Conservation (phyloP, 53 echinoderm and acorn worm genomes). For the Pentamera pediparva region DNA sequence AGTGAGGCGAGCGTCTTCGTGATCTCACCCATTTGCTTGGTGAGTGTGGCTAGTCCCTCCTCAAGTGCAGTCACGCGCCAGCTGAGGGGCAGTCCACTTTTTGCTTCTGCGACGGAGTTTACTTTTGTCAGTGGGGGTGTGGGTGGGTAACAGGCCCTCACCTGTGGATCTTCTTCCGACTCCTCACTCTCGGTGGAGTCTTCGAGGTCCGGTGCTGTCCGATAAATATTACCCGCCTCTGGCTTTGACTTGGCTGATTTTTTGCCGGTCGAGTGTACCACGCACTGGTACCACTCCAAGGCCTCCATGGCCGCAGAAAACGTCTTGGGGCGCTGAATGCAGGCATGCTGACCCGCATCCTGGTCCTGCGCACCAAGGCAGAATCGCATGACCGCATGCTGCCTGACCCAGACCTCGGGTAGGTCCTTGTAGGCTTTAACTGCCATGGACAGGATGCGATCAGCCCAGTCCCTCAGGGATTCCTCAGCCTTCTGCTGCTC, state of each 20-base stretch:
- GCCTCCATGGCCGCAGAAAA: conserved; percentile 18
- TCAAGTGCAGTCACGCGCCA: background rate
- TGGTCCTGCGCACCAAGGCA: conserved; percentile 12
- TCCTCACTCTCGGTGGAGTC: too few species aligned
- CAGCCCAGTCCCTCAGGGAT: too few species aligned
- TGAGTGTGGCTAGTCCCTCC: background rate
- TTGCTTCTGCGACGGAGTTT: too few species aligned
- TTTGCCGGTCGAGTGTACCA: background rate
- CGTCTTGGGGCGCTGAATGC: too few species aligned
- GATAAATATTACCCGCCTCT: too few species aligned
- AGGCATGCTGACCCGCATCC: too few species aligned
- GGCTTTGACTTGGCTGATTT: background rate
- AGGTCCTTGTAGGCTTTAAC: too few species aligned
- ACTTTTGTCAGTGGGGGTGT: background rate
- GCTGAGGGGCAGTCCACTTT: background rate
- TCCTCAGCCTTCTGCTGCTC: too few species aligned
- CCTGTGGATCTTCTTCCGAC: too few species aligned
- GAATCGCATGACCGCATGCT: conserved; percentile 31
- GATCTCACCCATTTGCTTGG: background rate
- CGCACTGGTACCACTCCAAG: too few species aligned
- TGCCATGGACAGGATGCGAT: conserved; percentile 21
- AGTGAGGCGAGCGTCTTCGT: background rate
- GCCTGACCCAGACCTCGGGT: conserved; percentile 13
- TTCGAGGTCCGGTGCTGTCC: too few species aligned
- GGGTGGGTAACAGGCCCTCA: background rate